These are phyloP conservation scores for Drosophila nigricruria DNA, from an alignment of 2,888 invertebrate species.

Conservation along the genomic window DNA sequence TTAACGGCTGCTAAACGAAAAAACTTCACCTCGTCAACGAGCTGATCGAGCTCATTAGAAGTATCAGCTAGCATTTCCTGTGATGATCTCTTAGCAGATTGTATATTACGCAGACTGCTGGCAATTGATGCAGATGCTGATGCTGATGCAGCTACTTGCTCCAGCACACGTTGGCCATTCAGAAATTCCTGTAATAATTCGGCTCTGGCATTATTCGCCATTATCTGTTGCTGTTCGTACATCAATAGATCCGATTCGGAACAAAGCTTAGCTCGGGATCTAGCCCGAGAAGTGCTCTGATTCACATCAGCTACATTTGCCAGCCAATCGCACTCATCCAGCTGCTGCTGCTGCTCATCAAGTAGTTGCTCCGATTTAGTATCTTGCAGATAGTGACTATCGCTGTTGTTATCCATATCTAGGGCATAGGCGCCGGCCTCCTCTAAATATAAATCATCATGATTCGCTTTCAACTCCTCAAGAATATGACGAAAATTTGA, in stretches of 20 bases:
- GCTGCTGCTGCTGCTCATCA: constrained; percentile 22
- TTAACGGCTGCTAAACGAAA: constrained; percentile 82
- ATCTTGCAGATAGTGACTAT: constrained; percentile 20
- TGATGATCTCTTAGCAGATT: not conserved
- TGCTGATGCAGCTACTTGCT: constrained; percentile 51
- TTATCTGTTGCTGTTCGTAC: constrained; percentile 72
- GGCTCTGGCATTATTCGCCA: constrained; percentile 75
- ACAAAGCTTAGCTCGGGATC: constrained; percentile 53
- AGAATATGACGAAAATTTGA: constrained; percentile 25
- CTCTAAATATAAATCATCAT: constrained; percentile 25
- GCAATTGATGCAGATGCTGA: constrained; percentile 12
- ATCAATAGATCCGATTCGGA: constrained; percentile 72
- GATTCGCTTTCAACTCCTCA: constrained; percentile 20
- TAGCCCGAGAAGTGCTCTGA: not conserved
- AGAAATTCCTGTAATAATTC: constrained; percentile 75
- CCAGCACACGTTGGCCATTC: constrained; percentile 57
- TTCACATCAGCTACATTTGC: not conserved
- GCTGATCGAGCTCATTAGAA: constrained; percentile 36
- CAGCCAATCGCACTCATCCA: constrained; percentile 13
- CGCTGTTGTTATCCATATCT: constrained; percentile 9
- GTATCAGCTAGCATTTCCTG: not conserved
- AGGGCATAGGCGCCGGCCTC: constrained; percentile 15
- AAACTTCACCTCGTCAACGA: constrained; percentile 76
- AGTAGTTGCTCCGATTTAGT: constrained; percentile 4
- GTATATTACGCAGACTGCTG: constrained; percentile 50